A percentile compares a stretch with the other conserved stretches of the same genome.
Conservation (phyloP, 2,888 invertebrate species). For the Mantis religiosa region DNA sequence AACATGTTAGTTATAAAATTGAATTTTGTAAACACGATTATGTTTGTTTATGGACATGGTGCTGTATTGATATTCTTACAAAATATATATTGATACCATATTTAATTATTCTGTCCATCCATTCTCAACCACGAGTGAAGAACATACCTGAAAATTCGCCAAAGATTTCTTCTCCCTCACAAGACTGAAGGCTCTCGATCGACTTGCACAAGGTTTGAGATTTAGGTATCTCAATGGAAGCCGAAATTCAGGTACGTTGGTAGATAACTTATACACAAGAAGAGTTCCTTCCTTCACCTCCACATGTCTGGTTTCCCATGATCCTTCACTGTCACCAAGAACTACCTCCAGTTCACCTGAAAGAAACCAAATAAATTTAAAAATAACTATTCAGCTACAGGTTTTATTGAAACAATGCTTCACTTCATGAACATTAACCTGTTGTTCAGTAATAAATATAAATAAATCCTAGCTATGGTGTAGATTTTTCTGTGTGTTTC, state of each 20-base stretch:
- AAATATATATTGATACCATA: too few species aligned
- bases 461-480: too few species aligned
- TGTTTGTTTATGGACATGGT: too few species aligned
- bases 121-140: background rate
- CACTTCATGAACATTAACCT: too few species aligned
- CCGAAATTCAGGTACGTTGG: conserved; percentile 33
- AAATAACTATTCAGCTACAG: too few species aligned
- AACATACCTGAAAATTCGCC: conserved; percentile 43
- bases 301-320: conserved; percentile 16
- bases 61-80: too few species aligned
- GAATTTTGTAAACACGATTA: too few species aligned
- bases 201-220: conserved; percentile 41
- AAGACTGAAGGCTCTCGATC: conserved; percentile 43
- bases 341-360: conserved; percentile 20
- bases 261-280: conserved; percentile 4
- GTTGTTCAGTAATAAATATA: too few species aligned
- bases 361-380: background rate
- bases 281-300: conserved; percentile 20
- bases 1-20: too few species aligned
- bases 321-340: background rate
- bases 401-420: too few species aligned
- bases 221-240: conserved; percentile 44
- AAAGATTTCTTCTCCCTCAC: conserved; percentile 41
- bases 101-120: too few species aligned
- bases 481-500: too few species aligned